These are phyloP conservation scores for Lycaon pictus DNA, from an alignment of 2,113 vertebrate genomes.

Conservation along the genomic window DNA sequence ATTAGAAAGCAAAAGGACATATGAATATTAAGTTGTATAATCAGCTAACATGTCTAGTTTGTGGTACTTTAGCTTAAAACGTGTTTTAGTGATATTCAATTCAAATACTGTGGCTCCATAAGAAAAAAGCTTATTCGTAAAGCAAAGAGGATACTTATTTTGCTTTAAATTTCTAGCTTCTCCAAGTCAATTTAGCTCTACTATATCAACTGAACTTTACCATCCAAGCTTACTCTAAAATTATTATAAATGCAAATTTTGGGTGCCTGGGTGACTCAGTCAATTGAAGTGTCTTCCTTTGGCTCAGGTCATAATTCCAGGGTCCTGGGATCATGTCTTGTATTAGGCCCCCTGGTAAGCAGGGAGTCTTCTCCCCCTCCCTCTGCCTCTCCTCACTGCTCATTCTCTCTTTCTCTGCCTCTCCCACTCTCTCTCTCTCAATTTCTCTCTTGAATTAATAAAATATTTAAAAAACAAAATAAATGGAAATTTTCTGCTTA, in stretches of 20 bases:
- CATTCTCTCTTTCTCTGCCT: no score
- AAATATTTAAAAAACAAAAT: no score
- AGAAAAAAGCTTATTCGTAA: constrained; percentile 29
- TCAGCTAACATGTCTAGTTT: constrained; percentile 3
- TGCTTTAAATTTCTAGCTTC: background rate
- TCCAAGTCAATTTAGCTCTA: constrained; percentile 20
- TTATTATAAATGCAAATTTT: background rate
- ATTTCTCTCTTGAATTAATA: no score
- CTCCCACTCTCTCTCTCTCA: no score
- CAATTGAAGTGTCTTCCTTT: no score
- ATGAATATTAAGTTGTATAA: background rate
- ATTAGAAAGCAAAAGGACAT: constrained; percentile 50
- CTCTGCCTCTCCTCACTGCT: no score
- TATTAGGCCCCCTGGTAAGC: no score
- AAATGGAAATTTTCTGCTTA: background rate
- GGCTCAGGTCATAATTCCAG: no score
- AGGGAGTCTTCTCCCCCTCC: no score
- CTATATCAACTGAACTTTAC: background rate
- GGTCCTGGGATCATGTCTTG: no score
- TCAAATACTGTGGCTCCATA: constrained; percentile 1
- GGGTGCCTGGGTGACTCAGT: no score
- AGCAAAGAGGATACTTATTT: background rate
- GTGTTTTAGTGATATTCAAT: constrained; percentile 16
- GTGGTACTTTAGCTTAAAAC: background rate
- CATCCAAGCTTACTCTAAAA: background rate